A percentile compares a stretch with the other conserved stretches of the same genome.
Conservation (phyloP, 1,140 invertebrate species). For the Drosophila littoralis region DNA sequence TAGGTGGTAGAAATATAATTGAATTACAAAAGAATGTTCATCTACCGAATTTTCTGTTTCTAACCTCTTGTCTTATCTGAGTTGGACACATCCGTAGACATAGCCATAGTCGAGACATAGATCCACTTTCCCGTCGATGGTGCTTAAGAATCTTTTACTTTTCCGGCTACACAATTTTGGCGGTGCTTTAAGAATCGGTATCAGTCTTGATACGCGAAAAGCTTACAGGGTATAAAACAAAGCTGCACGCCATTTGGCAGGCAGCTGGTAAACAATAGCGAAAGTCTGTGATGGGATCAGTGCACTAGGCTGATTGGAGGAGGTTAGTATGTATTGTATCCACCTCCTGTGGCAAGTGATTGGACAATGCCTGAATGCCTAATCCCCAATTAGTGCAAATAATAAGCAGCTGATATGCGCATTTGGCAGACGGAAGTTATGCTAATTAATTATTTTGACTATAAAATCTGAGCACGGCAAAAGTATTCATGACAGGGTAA, state of each 20-base stretch:
- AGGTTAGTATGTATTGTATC: background rate
- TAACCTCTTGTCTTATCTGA: too few relatives aligned
- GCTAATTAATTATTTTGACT: conserved; percentile 68
- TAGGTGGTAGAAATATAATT: background rate
- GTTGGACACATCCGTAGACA: too few relatives aligned
- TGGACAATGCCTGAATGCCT: conserved; percentile 11
- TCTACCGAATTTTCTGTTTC: too few relatives aligned
- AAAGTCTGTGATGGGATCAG: conserved; percentile 42
- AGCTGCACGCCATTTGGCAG: background rate
- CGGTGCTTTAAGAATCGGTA: too few relatives aligned
- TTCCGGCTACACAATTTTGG: too few relatives aligned
- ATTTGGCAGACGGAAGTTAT: conserved; percentile 69
- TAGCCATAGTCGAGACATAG: too few relatives aligned
- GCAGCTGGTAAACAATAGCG: conserved; percentile 49
- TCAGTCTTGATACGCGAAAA: too few relatives aligned
- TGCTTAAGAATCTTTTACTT: too few relatives aligned
- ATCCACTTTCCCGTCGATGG: too few relatives aligned
- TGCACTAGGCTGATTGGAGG: background rate
- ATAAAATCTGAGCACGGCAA: conserved; percentile 35
- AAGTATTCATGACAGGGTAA: conserved; percentile 18
- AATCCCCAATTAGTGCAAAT: conserved; percentile 66
- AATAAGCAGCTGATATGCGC: conserved; percentile 48
- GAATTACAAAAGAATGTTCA: too few relatives aligned
- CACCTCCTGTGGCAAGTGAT: conserved; percentile 14
- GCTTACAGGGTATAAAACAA: conserved; percentile 5